Evolutionary conservation across 2,888 invertebrate genomes (phyloP), one percentile per base, ranked within the genome.

Genomic region (Malthinus seriepunctatus): DNA sequence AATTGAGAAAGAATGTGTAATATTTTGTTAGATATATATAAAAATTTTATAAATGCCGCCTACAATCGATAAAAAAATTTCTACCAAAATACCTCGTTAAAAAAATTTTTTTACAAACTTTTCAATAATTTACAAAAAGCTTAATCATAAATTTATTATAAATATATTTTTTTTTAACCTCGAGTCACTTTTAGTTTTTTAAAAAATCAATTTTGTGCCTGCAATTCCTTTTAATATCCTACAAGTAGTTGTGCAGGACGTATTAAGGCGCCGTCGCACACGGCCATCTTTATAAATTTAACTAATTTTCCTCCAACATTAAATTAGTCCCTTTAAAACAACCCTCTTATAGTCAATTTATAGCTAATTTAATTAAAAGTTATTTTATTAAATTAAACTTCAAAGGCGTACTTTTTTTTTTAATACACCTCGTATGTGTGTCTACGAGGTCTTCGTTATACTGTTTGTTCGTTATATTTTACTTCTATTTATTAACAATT

Each of bases 1-100:
- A 76, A 76, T 77, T 76, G 73, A 44, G 45, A 45, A 51, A 59
- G 49, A 50, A 59, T 39, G 45, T 48, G 49, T 53, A 53, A 49
- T 42, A 42, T 42, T 42, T 42, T 42, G 39, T 42, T 23, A 42
- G 39, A 42, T 42, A 42, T 42, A 42, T 5, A 50, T 49, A 42
- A 49, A 49, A 49, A 49, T 37, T 49, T 49, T 37, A 49, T 49
- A 35, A 48, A 35, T 10, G 14, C 11, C n/a, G 23, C n/a, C 23
- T 42, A 15, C 15, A 14, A 42, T 42, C 23, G 39, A 42, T 9
- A 42, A 42, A 42, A 42, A 6, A 14, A 42, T 23, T 42, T 42
- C 15, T 12, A 42, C 39, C 14, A 42, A 42, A 42, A 42, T 42
- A 1, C 23, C 15, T 23, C 23, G 15, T 42, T 23, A 9, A 15